phyloP scores from a whole-genome alignment of 2,113 vertebrate species.

The Entomyzon cyanotis region DNA sequence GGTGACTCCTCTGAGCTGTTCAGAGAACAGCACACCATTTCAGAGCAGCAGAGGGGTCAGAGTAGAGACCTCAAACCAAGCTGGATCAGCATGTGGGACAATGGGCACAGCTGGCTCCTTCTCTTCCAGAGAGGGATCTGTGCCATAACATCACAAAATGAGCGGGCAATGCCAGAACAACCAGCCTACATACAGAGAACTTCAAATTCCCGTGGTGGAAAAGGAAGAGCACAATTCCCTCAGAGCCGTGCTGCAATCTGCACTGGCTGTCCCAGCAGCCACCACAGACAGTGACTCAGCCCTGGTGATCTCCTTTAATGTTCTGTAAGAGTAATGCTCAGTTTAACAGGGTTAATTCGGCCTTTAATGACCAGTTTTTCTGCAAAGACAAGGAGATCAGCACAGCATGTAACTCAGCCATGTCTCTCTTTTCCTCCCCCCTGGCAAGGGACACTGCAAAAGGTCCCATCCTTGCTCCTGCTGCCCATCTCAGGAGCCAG shows the following conservation, averaged over 20 bases:
- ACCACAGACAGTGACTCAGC: not conserved
- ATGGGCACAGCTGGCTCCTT: accelerated
- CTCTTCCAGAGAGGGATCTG: not conserved
- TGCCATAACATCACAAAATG: accelerated
- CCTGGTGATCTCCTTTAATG: not conserved
- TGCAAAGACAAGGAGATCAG: not conserved
- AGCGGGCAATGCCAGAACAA: not conserved
- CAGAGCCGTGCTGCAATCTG: not conserved
- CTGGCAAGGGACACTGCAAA: not conserved
- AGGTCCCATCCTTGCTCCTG: not conserved
- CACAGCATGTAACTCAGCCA: not conserved
- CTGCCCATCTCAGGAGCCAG: not conserved
- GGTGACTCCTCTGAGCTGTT: accelerated
- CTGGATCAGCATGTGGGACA: not conserved
- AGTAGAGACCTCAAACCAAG: not conserved
- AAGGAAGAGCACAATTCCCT: not conserved
- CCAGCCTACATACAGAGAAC: not conserved
- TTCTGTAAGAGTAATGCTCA: not conserved
- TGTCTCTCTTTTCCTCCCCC: not conserved
- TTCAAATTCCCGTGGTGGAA: not conserved
- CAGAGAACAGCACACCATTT: not conserved
- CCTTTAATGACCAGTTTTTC: not conserved
- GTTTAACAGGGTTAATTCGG: not conserved
- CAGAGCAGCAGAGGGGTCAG: not conserved
- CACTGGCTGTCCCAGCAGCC: not conserved